Conservation (phyloP, 2,888 invertebrate species). For the Andrena dorsata region DNA sequence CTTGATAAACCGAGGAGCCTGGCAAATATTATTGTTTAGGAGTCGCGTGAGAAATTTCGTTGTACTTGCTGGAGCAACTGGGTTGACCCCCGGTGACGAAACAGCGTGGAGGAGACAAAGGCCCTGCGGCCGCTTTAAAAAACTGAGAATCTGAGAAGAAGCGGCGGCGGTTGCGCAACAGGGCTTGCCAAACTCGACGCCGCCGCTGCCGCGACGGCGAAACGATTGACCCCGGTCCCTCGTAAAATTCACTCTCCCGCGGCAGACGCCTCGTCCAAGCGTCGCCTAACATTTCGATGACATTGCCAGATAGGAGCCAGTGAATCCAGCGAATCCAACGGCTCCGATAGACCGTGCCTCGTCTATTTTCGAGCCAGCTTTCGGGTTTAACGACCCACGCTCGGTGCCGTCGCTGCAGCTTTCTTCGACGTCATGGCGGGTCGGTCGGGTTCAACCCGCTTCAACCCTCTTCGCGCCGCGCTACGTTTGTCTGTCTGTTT, state of each 20-base stretch:
- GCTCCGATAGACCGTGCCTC: neutral
- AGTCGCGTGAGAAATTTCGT: neutral
- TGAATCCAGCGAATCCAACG: neutral
- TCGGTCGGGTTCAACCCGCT: neutral
- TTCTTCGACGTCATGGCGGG: neutral
- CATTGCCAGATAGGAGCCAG: slow-evolving; percentile 1
- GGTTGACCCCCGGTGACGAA: neutral
- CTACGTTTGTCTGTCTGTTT: too few relatives aligned
- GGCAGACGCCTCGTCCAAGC: slow-evolving; percentile 1
- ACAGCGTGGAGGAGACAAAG: neutral
- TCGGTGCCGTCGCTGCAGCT: neutral
- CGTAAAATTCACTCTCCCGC: neutral
- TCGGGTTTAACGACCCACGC: slow-evolving; percentile 10
- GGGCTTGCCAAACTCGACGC: slow-evolving; percentile 35
- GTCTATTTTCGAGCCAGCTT: neutral
- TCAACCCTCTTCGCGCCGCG: too few relatives aligned
- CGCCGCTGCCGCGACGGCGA: neutral
- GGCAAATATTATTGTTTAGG: slow-evolving; percentile 31
- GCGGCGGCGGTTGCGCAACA: slow-evolving; percentile 18
- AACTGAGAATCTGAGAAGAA: neutral
- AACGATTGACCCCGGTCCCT: slow-evolving; percentile 37
- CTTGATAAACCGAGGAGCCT: neutral
- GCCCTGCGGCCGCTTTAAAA: neutral
- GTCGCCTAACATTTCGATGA: slow-evolving; percentile 12
- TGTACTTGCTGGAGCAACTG: neutral